These are phyloP conservation scores for Oligia fasciuncula DNA, from an alignment of 2,888 invertebrate species.

Conservation along the genomic window DNA sequence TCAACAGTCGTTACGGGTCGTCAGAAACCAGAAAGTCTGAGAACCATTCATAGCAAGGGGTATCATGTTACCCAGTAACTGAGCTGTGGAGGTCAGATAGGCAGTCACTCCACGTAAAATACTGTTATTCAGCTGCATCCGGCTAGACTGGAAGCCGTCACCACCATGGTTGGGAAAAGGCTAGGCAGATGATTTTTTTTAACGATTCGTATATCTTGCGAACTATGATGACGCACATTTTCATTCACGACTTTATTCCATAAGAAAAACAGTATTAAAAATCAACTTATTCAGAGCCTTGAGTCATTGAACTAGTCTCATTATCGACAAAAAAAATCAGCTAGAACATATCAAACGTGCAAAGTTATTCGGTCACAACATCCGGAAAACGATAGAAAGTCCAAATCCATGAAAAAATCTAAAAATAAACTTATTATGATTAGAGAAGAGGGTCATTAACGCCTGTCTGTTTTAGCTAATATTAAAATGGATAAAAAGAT, in stretches of 20 bases:
- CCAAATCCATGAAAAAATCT: not conserved
- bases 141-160: too few species aligned
- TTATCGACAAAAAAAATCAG: constrained; percentile 1
- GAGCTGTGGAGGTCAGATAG: too few species aligned
- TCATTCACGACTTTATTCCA: not conserved
- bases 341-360: constrained; percentile 11
- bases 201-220: not conserved
- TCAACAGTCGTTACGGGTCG: too few species aligned
- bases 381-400: constrained; percentile 18
- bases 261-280: not conserved
- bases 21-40: too few species aligned
- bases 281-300: constrained; percentile 14
- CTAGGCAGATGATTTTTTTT: too few species aligned
- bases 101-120: too few species aligned
- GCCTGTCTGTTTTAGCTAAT: not conserved
- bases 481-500: not conserved
- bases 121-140: too few species aligned
- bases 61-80: too few species aligned
- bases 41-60: too few species aligned
- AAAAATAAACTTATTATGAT: constrained; percentile 1
- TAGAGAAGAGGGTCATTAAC: not conserved
- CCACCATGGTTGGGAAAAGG: too few species aligned
- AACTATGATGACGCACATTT: not conserved
- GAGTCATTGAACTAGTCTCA: constrained; percentile 22
- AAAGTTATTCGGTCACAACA: constrained; percentile 36